Percentiles rank a stretch among this genome's conserved stretches.
phyloP scores from a whole-genome alignment of 53 echinoderm and acorn worm genomes.

The Astropecten irregularis region DNA sequence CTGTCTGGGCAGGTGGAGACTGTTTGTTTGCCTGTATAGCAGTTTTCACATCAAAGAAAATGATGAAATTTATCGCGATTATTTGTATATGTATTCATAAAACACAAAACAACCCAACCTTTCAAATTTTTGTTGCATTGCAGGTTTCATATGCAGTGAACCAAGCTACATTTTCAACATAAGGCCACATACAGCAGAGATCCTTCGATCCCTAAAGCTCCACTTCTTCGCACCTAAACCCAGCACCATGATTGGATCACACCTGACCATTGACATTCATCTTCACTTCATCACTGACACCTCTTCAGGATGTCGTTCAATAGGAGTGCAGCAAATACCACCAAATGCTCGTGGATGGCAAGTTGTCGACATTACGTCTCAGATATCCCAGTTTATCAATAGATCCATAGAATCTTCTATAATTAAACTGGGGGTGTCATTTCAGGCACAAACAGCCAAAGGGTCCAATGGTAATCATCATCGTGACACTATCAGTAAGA shows the following conservation, averaged over 20 bases:
- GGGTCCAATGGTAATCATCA: neutral
- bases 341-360: constrained; percentile 41
- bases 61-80: too few relatives aligned
- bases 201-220: constrained; percentile 58
- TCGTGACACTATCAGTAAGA: neutral
- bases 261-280: constrained; percentile 28
- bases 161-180: constrained; percentile 61
- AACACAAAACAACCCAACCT: neutral
- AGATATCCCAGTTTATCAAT: constrained; percentile 14
- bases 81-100: too few relatives aligned
- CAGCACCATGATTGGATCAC: constrained; percentile 3
- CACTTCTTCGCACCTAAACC: constrained; percentile 69
- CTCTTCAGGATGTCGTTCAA: constrained; percentile 45
- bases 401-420: neutral
- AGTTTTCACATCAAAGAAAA: too few relatives aligned
- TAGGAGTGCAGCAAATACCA: constrained; percentile 43
- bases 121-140: neutral
- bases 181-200: constrained; percentile 32
- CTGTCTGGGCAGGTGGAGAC: too few relatives aligned
- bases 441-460: neutral
- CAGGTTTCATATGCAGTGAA: constrained; percentile 50
- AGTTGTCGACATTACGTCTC: constrained; percentile 32
- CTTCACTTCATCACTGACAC: constrained; percentile 37
- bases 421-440: constrained; percentile 54
- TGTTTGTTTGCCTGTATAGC: too few relatives aligned